These are phyloP conservation scores for Drosophila fuyamai DNA, from an alignment of 1,140 invertebrate genomes.

Conservation along the genomic window DNA sequence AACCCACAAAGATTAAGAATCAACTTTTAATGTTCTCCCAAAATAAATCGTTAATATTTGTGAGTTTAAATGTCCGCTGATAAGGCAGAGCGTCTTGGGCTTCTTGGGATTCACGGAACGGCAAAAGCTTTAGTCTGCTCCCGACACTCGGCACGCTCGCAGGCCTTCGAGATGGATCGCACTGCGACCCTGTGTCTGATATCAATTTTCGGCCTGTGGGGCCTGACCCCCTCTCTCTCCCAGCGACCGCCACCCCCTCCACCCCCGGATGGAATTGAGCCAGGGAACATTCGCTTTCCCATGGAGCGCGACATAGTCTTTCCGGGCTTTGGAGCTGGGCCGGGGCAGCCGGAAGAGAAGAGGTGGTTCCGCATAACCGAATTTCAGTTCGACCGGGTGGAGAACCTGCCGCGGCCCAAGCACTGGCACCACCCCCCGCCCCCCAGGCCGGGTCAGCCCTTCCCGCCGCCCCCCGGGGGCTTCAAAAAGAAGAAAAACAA, in stretches of 20 bases:
- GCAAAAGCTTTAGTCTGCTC: slow-evolving; percentile 50
- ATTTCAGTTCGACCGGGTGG: slow-evolving; percentile 19
- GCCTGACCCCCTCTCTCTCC: background rate
- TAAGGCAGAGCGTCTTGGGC: slow-evolving; percentile 41
- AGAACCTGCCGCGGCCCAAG: slow-evolving; percentile 25
- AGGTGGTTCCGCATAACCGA: slow-evolving; percentile 51
- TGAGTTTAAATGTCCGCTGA: slow-evolving; percentile 36
- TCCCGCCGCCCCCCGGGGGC: slow-evolving; percentile 55
- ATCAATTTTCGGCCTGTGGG: slow-evolving; percentile 19
- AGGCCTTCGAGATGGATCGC: slow-evolving; percentile 36
- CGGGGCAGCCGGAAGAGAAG: slow-evolving; percentile 9
- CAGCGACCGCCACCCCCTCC: background rate
- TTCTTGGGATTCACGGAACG: slow-evolving; percentile 26
- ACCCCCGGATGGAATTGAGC: background rate
- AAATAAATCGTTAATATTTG: slow-evolving; percentile 58
- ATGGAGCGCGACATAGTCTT: slow-evolving; percentile 53
- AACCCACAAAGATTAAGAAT: slow-evolving; percentile 56
- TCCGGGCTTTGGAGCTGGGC: slow-evolving; percentile 6
- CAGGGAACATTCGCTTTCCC: slow-evolving; percentile 41
- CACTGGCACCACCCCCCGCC: slow-evolving; percentile 5
- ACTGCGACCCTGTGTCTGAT: slow-evolving; percentile 14
- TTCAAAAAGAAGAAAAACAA: slow-evolving; percentile 40
- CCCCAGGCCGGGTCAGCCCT: slow-evolving; percentile 53
- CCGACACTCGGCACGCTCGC: slow-evolving; percentile 40
- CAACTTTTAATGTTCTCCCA: slow-evolving; percentile 47